phyloP scores from a whole-genome alignment of 2,797 vertebrate genomes.

The Crenichthys baileyi region DNA sequence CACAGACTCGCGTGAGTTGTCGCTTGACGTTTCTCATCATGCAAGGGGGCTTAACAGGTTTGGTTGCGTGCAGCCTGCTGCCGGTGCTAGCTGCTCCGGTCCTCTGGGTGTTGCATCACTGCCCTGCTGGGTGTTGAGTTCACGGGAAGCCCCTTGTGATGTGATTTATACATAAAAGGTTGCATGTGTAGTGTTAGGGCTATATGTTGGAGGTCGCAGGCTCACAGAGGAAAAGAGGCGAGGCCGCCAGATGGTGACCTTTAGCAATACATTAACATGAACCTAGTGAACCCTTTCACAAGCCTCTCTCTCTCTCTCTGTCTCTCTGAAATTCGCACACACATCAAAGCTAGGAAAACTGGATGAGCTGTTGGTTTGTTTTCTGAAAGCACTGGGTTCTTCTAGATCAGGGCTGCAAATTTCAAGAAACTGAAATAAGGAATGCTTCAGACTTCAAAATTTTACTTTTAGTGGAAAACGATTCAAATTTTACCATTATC shows the following conservation, averaged over 20 bases:
- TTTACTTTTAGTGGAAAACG: too few species aligned
- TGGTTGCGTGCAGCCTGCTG: constrained; percentile 17
- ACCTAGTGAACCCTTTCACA: constrained; percentile 64
- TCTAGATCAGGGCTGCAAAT: background rate
- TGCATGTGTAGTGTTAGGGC: constrained; percentile 6
- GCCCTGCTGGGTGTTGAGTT: constrained; percentile 9
- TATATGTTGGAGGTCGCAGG: constrained; percentile 36
- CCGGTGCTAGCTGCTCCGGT: background rate
- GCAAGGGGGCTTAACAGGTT: constrained; percentile 40
- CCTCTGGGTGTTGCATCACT: background rate
- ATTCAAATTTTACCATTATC: background rate
- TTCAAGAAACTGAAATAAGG: background rate
- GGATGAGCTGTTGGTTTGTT: background rate
- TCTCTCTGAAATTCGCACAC: background rate
- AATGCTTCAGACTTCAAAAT: background rate
- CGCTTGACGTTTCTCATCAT: constrained; percentile 4
- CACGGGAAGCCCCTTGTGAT: constrained; percentile 31
- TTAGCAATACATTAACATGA: constrained; percentile 78
- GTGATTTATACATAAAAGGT: constrained; percentile 14
- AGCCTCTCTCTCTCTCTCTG: background rate
- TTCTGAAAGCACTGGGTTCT: background rate
- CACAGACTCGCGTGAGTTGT: constrained; percentile 14
- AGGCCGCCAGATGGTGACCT: constrained; percentile 82
- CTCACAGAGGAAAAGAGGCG: constrained; percentile 58
- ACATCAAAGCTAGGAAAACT: background rate